Evolutionary conservation across 2,113 vertebrate genomes (phyloP).

Genomic region (Dolichotis patagonum): DNA sequence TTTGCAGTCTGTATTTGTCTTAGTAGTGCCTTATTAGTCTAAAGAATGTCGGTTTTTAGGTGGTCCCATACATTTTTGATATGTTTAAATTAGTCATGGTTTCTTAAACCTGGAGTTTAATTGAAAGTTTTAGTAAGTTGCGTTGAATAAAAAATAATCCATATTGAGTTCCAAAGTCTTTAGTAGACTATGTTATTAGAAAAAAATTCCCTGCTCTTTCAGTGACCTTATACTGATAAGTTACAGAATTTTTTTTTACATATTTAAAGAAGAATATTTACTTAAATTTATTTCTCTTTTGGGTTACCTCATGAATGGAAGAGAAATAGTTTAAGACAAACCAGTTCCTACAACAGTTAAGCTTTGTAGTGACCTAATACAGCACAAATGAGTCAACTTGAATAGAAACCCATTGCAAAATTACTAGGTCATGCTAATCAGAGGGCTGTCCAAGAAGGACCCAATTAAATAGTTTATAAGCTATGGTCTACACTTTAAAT

Average conservation of each 20-base stretch:
- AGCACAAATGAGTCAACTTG: neutral
- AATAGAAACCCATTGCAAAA: neutral
- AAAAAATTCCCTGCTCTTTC: neutral
- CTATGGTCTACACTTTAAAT: neutral
- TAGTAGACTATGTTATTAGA: neutral
- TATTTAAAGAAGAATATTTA: too few relatives aligned
- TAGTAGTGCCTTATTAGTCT: slow-evolving; percentile 19
- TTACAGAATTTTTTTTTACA: too few relatives aligned
- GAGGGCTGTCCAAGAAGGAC: neutral
- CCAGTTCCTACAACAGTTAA: neutral
- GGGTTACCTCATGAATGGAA: neutral
- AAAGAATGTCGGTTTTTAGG: slow-evolving; percentile 31
- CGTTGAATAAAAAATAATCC: neutral
- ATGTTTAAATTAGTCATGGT: slow-evolving; percentile 19
- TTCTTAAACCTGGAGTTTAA: neutral
- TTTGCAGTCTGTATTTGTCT: neutral
- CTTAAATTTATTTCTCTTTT: neutral
- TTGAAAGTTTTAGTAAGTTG: slow-evolving; percentile 2
- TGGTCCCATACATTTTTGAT: neutral
- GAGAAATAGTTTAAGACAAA: neutral
- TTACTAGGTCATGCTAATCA: neutral
- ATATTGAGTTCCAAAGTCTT: neutral
- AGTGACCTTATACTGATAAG: neutral
- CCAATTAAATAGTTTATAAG: neutral
- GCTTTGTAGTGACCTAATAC: neutral